Evolutionary conservation across 1,140 invertebrate species (phyloP).

Genomic region (Trachymyrmex septentrionalis): DNA sequence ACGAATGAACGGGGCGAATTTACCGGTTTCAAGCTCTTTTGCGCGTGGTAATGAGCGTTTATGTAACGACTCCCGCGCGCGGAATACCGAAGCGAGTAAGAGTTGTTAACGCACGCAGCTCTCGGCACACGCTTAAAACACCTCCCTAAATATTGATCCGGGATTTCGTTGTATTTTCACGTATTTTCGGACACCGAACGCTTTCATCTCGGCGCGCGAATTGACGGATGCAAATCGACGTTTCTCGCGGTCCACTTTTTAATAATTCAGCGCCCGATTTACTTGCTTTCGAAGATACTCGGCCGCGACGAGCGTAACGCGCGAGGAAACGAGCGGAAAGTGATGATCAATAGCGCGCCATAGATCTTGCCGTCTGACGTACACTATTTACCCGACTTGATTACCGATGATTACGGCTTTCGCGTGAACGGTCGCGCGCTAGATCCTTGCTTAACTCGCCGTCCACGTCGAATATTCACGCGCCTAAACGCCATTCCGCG

Average conservation of each 20-base stretch:
- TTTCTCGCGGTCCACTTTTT: constrained; percentile 19
- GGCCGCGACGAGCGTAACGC: not conserved
- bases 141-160: not conserved
- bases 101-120: not conserved
- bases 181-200: not conserved
- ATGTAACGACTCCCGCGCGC: constrained; percentile 25
- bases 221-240: not conserved
- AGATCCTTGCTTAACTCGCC: constrained; percentile 10
- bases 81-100: not conserved
- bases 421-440: constrained; percentile 20
- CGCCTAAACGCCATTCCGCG: constrained; percentile 2
- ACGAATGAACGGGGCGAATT: not conserved
- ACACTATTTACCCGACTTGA: constrained; percentile 27
- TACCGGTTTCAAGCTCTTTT: constrained; percentile 3
- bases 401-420: constrained; percentile 38
- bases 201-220: not conserved
- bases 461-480: constrained; percentile 6
- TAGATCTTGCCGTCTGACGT: not conserved
- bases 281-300: constrained; percentile 17
- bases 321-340: constrained; percentile 13
- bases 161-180: not conserved
- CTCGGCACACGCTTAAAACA: not conserved
- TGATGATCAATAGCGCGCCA: not conserved
- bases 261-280: constrained; percentile 23
- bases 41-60: constrained; percentile 2